Evolutionary conservation across 2,113 vertebrate species (phyloP).

Genomic region (Pygoscelis adeliae): DNA sequence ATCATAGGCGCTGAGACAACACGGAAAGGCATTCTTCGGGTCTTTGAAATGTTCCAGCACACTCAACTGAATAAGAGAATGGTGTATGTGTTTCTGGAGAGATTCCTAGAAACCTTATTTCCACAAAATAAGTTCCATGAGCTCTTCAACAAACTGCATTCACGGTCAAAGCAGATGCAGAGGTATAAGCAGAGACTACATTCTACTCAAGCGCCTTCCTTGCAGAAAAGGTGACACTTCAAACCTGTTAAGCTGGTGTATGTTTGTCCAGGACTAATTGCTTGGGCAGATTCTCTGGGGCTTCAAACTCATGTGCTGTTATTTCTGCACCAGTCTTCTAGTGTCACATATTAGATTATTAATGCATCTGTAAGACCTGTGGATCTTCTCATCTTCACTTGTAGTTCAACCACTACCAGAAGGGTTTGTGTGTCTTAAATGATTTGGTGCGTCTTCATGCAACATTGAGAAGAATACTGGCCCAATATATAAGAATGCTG

Average conservation of each 20-base stretch:
- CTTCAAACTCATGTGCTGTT: slow-evolving; percentile 72
- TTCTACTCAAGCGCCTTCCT: slow-evolving; percentile 81
- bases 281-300: slow-evolving; percentile 76
- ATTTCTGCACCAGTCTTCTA: slow-evolving; percentile 76
- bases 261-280: slow-evolving; percentile 71
- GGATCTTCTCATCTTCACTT: slow-evolving; percentile 75
- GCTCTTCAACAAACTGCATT: slow-evolving; percentile 97
- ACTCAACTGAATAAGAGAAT: slow-evolving; percentile 94
- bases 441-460: slow-evolving; percentile 77
- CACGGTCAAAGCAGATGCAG: slow-evolving; percentile 89
- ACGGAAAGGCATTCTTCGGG: slow-evolving; percentile 94
- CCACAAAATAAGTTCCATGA: slow-evolving; percentile 96
- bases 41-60: slow-evolving; percentile 99
- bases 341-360: slow-evolving; percentile 75
- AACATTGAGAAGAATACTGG: slow-evolving; percentile 75
- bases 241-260: slow-evolving; percentile 65
- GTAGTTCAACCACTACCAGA: slow-evolving; percentile 72
- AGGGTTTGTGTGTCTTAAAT: slow-evolving; percentile 74
- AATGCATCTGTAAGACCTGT: slow-evolving; percentile 76
- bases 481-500: slow-evolving; percentile 44
- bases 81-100: slow-evolving; percentile 95
- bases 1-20: slow-evolving; percentile 91
- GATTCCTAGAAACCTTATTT: slow-evolving; percentile 97
- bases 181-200: slow-evolving; percentile 92
- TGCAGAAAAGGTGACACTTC: slow-evolving; percentile 96